Evolutionary conservation across 2,888 invertebrate species (phyloP).

Genomic region (Pheosia tremula): DNA sequence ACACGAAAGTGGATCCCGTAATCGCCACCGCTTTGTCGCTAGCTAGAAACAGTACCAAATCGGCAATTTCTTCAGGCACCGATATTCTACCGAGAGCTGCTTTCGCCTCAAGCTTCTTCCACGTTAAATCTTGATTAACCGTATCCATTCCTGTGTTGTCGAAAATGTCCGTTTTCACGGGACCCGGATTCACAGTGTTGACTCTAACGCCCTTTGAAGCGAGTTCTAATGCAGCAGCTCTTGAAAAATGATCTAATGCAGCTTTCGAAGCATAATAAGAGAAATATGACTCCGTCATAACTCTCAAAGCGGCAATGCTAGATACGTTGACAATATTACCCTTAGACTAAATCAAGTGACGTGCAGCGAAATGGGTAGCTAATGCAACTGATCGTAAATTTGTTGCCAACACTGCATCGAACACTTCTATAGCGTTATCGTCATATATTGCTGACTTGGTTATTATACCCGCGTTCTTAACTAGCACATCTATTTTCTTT

Average conservation of each 20-base stretch:
- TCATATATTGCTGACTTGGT: constrained; percentile 26
- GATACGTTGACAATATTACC: constrained; percentile 52
- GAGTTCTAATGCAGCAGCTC: constrained; percentile 91
- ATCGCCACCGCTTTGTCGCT: constrained; percentile 85
- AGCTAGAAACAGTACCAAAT: constrained; percentile 40
- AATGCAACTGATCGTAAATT: constrained; percentile 42
- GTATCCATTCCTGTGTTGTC: constrained; percentile 51
- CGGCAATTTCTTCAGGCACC: constrained; percentile 52
- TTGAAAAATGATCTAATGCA: constrained; percentile 92
- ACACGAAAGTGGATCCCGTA: constrained; percentile 86
- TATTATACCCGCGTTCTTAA: constrained; percentile 47
- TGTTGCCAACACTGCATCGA: constrained; percentile 38
- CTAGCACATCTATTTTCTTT: constrained; percentile 40
- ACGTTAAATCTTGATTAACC: constrained; percentile 51
- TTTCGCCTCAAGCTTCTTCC: constrained; percentile 88
- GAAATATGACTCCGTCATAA: constrained; percentile 15
- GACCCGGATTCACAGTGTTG: constrained; percentile 95
- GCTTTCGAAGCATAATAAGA: constrained; percentile 46
- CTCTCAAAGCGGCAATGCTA: constrained; percentile 32
- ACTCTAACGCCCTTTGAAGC: constrained; percentile 88
- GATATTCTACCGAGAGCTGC: constrained; percentile 93
- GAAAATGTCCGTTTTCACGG: constrained; percentile 78
- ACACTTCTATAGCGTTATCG: constrained; percentile 34
- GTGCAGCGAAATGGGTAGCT: constrained; percentile 41
- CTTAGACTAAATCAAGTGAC: constrained; percentile 42